Conservation (phyloP, 2,888 invertebrate genomes). For the Sarcophaga caerulescens region DNA sequence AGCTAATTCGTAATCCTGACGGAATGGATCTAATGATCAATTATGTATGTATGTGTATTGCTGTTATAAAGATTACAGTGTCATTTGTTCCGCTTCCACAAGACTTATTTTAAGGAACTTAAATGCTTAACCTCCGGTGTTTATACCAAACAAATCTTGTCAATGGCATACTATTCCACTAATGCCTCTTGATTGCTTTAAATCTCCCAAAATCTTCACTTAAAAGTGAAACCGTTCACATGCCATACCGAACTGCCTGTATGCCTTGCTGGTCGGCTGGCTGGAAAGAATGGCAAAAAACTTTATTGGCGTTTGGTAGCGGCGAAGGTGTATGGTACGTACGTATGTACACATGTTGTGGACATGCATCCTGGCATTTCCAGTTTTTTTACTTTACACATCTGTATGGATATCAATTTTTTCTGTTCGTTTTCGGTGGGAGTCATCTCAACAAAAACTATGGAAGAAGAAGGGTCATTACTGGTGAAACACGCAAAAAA, state of each 20-base stretch:
- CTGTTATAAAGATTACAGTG: too few relatives aligned
- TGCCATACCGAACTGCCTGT: background rate
- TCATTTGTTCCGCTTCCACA: too few relatives aligned
- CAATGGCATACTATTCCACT: too few relatives aligned
- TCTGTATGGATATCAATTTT: background rate
- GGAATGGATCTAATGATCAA: too few relatives aligned
- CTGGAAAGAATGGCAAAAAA: background rate
- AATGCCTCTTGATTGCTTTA: background rate
- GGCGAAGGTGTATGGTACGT: too few relatives aligned
- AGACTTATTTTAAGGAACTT: too few relatives aligned
- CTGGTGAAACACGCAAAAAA: background rate
- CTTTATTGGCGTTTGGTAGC: background rate
- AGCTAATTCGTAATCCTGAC: too few relatives aligned
- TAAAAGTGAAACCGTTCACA: background rate
- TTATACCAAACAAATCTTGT: too few relatives aligned
- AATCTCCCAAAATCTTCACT: background rate
- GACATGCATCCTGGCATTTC: conserved; percentile 48
- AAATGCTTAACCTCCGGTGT: too few relatives aligned
- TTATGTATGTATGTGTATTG: too few relatives aligned
- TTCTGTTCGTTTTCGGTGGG: conserved; percentile 23
- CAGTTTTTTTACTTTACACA: background rate
- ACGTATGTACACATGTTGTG: conserved; percentile 10
- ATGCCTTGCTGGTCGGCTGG: background rate
- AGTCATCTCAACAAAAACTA: conserved; percentile 26
- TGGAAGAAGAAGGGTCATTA: conserved; percentile 26